A percentile compares a stretch with the other conserved stretches of the same genome.
Evolutionary conservation across 2,797 vertebrate species (phyloP).

Genomic region (Muraenolepis orangiensis): DNA sequence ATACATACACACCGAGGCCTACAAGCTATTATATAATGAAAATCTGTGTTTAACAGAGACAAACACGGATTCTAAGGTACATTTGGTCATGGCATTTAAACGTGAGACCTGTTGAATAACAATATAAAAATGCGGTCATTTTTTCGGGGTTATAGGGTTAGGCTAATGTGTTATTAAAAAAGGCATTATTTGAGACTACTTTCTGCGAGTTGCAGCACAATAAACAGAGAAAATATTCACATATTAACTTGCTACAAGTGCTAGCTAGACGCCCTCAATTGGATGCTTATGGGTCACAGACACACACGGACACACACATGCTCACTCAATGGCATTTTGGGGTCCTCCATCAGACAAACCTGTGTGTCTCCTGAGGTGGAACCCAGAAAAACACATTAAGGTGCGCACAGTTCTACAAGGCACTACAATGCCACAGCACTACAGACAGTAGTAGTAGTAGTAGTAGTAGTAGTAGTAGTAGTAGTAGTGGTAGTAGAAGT

Average conservation of each 20-base stretch:
- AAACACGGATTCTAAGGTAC: background rate
- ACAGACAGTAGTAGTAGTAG: too few species aligned
- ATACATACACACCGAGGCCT: conserved; percentile 31
- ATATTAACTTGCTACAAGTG: background rate
- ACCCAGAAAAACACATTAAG: conserved; percentile 1
- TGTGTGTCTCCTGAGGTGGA: background rate
- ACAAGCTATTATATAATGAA: background rate
- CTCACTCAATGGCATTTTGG: conserved; percentile 10
- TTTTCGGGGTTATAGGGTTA: too few species aligned
- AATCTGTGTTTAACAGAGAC: background rate
- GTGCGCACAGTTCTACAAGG: background rate
- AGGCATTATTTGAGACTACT: background rate
- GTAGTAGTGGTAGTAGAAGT: background rate
- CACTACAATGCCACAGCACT: background rate
- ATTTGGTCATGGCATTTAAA: background rate
- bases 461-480: too few species aligned
- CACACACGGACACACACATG: conserved; percentile 10
- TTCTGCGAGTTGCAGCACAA: background rate
- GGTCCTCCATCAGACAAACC: background rate
- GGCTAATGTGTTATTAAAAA: background rate
- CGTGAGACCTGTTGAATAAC: background rate
- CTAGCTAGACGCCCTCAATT: background rate
- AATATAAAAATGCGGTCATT: background rate
- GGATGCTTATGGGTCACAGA: background rate
- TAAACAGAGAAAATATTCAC: background rate